Base-by-base conservation (phyloP, 2,888 invertebrate genomes). In the Pseudanteris insignis region DNA sequence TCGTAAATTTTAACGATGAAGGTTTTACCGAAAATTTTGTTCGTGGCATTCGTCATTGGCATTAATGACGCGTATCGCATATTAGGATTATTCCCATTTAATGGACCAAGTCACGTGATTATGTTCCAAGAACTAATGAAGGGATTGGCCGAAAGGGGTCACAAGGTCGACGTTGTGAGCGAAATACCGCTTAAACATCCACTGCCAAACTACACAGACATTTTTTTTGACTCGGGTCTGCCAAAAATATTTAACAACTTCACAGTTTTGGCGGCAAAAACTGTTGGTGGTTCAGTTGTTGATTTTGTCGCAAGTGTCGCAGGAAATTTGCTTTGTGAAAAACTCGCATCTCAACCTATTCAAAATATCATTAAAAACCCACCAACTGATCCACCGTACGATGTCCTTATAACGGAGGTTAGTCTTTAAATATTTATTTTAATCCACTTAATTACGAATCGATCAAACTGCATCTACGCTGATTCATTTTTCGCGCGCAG, bases 41-140 rank as follows among this genome's bases (percentile, higher is more conserved):
- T 9, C 5, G 2, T 26, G n/a, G 9, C 8, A 2, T 2, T 26
- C 9, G n/a, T n/a, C 2, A 26, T n/a, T 3, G 26, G 26, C 5
- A 26, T n/a, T n/a, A 9, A 26, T 9, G 59, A 40, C n/a, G n/a
- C n/a, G 4, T 59, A 51, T 28, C 46, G 77, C 32, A 83, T 84
- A 47, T 67, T 84, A 14, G 81, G 78, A 0, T 68, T 82, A 0
- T 82, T 81, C 57, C 74, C 80, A 0, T 80, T 82, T 43, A 78
- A 80, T 7, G 80, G 78, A 1, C 81, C 74, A 50, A 83, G 83
- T 37, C 84, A 84, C 47, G 79, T 76, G 15, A 81, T 81, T 66
- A 81, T 83, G 77, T 78, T 79, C 43, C 78, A 74, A 30, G 70
- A 80, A 0, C 46, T 84, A 26, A 73, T 82, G 11, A 76, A 76